Conservation (phyloP, 92 coral and sea anemone genomes). For the Scolanthus callimorphus region DNA sequence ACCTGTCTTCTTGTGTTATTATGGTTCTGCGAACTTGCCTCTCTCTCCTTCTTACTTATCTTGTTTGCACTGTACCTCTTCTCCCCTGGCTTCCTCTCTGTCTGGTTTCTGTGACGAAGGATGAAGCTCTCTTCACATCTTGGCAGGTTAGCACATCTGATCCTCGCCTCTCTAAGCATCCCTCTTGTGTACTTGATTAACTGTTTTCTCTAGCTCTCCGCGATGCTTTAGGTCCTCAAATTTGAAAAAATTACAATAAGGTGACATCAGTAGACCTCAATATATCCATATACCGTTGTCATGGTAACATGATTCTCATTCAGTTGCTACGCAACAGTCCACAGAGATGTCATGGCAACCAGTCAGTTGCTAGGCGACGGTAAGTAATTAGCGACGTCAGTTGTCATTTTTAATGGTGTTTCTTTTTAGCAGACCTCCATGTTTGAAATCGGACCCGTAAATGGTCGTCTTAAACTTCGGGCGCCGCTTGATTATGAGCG, state of each 20-base stretch:
- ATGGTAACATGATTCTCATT: no score
- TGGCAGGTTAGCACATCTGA: slow-evolving; percentile 31
- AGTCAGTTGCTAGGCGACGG: no score
- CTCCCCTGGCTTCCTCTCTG: not conserved
- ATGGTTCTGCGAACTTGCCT: no score
- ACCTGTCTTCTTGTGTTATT: no score
- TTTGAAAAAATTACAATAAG: not conserved
- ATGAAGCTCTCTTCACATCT: slow-evolving; percentile 5
- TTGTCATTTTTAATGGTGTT: no score
- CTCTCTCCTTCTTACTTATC: not conserved
- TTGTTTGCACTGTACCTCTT: not conserved
- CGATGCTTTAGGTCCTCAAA: not conserved
- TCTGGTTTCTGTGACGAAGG: not conserved
- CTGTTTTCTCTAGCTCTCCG: not conserved
- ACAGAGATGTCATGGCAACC: no score
- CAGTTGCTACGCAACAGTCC: no score
- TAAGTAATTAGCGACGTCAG: no score
- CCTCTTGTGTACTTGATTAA: not conserved
- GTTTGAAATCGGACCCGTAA: slow-evolving; percentile 44
- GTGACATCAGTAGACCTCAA: no score
- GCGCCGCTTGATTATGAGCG: slow-evolving; percentile 74
- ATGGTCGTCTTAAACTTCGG: slow-evolving; percentile 48
- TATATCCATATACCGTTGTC: no score
- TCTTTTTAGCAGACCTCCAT: slow-evolving; percentile 54
- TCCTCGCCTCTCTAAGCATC: not conserved